A percentile compares a stretch with the other conserved stretches of the same genome.
Conservation (phyloP, 2,888 invertebrate genomes). For the Mimumesa dahlbomi region DNA sequence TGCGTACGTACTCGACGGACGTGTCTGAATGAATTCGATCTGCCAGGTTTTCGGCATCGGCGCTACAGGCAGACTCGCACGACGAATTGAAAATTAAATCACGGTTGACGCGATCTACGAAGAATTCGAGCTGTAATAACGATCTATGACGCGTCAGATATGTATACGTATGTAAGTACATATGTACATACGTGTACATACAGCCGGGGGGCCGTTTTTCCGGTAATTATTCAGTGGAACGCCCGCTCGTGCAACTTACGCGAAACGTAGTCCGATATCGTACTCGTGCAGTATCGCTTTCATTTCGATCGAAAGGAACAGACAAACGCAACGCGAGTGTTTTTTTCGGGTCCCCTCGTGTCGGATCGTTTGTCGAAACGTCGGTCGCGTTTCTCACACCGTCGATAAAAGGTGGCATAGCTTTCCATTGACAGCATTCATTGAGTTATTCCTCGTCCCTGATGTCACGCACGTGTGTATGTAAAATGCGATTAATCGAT, state of each 20-base stretch:
- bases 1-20: neutral
- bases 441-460: slow-evolving; percentile 35
- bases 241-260: too few species aligned
- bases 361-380: neutral
- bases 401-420: slow-evolving; percentile 52
- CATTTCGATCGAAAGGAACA: too few species aligned
- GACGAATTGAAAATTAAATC: neutral
- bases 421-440: slow-evolving; percentile 50
- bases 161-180: neutral
- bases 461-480: slow-evolving; percentile 34
- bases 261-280: too few species aligned
- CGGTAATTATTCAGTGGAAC: too few species aligned
- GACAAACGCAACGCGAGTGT: too few species aligned
- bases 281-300: too few species aligned
- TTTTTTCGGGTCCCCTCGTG: neutral
- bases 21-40: neutral
- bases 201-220: too few species aligned
- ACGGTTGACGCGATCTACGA: slow-evolving; percentile 29
- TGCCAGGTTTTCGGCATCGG: too few species aligned
- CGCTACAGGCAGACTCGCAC: too few species aligned
- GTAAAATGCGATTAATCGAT: slow-evolving; percentile 1
- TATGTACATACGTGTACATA: too few species aligned
- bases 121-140: slow-evolving; percentile 37
- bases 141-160: slow-evolving; percentile 20
- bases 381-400: neutral